phyloP scores from a whole-genome alignment of 2,888 invertebrate genomes.

The Sepioteuthis lessoniana region DNA sequence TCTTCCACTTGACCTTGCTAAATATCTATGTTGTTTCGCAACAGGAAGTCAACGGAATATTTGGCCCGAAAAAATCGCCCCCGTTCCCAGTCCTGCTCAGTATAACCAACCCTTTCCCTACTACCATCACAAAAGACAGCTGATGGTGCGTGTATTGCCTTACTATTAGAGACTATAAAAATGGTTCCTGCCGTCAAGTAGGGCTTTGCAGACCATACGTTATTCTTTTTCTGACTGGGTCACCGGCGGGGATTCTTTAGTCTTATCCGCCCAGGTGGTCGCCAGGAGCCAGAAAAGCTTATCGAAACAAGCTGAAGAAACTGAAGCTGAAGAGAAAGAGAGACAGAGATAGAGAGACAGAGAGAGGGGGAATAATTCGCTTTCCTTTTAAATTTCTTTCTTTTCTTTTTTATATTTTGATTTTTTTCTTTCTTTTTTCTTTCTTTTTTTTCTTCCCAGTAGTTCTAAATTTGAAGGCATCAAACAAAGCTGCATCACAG shows the following conservation, averaged over 20 bases:
- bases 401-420: not conserved
- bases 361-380: too few relatives aligned
- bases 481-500: too few relatives aligned
- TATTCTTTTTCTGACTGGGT: slow-evolving; percentile 1
- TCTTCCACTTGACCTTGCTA: not conserved
- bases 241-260: not conserved
- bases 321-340: not conserved
- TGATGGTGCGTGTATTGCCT: not conserved
- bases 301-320: not conserved
- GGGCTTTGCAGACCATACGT: not conserved
- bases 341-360: too few relatives aligned
- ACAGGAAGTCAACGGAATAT: not conserved
- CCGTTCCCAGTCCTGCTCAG: not conserved
- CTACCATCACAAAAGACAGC: not conserved
- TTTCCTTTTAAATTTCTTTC: not conserved
- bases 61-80: not conserved
- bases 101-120: not conserved
- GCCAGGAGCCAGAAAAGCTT: not conserved
- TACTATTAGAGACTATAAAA: not conserved
- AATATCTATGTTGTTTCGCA: not conserved
- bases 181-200: not conserved
- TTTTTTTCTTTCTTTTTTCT: not conserved
- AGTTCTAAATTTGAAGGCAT: too few relatives aligned
- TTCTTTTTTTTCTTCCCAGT: not conserved
- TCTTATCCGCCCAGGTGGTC: not conserved